These are phyloP conservation scores for Carabus problematicus DNA, from an alignment of 2,888 invertebrate genomes.

Conservation along the genomic window DNA sequence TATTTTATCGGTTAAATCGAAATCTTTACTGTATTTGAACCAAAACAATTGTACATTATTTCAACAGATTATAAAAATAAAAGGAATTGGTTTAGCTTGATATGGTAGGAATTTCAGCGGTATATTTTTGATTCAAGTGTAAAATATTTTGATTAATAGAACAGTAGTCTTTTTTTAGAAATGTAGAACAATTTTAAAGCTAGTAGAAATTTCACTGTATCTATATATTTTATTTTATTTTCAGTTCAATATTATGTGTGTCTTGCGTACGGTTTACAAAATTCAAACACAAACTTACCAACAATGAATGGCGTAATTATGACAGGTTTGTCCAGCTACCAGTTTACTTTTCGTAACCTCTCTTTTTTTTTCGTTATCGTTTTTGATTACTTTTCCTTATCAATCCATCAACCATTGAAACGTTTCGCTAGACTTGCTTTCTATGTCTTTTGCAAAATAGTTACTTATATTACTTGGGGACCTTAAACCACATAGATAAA, in stretches of 20 bases:
- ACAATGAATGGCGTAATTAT: constrained; percentile 25
- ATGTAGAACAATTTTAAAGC: too few relatives aligned
- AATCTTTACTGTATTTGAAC: too few relatives aligned
- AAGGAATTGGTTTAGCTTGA: too few relatives aligned
- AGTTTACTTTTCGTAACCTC: neutral
- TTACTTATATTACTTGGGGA: too few relatives aligned
- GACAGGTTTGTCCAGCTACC: constrained; percentile 29
- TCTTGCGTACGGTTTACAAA: constrained; percentile 35
- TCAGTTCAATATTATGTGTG: constrained; percentile 35
- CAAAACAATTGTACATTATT: too few relatives aligned
- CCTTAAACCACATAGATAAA: neutral
- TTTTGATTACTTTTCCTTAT: constrained; percentile 4
- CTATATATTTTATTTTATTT: constrained; percentile 35
- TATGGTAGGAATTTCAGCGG: too few relatives aligned
- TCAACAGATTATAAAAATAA: too few relatives aligned
- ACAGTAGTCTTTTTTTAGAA: too few relatives aligned
- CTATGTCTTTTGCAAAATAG: constrained; percentile 2
- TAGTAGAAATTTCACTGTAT: neutral
- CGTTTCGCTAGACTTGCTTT: constrained; percentile 7
- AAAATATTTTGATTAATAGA: too few relatives aligned
- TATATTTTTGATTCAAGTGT: too few relatives aligned
- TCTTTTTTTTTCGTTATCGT: constrained; percentile 8
- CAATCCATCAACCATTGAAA: constrained; percentile 8
- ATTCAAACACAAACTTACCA: constrained; percentile 36
- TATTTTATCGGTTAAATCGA: too few relatives aligned